These are phyloP conservation scores for Eledone cirrhosa DNA, from an alignment of 2,888 invertebrate species.

Conservation along the genomic window DNA sequence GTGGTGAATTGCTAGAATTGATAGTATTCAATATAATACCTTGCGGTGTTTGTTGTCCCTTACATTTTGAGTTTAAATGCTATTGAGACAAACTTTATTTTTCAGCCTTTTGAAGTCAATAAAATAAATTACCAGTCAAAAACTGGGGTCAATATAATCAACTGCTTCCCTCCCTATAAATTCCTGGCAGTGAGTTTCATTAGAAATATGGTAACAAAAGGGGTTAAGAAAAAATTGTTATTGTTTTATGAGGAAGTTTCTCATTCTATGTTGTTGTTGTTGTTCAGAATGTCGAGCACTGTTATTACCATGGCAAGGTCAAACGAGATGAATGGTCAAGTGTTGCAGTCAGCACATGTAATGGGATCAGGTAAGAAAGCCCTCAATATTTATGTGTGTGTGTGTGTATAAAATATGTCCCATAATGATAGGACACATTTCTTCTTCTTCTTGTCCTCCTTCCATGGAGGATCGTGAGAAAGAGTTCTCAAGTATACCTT, in stretches of 20 bases:
- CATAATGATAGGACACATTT: not conserved
- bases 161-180: too few species aligned
- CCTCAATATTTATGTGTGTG: not conserved
- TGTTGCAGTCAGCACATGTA: slow-evolving; percentile 97
- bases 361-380: slow-evolving; percentile 80
- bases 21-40: not conserved
- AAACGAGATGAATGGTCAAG: slow-evolving; percentile 96
- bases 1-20: not conserved
- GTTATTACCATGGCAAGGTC: slow-evolving; percentile 97
- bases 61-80: not conserved
- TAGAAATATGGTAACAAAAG: too few species aligned
- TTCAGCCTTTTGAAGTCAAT: too few species aligned
- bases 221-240: too few species aligned
- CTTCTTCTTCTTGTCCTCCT: not conserved
- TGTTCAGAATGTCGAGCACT: slow-evolving; percentile 77
- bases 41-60: not conserved
- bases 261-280: not conserved
- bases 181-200: too few species aligned
- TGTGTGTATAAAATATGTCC: not conserved
- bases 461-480: too few species aligned
- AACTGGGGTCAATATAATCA: too few species aligned
- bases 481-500: too few species aligned
- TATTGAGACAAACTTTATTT: too few species aligned
- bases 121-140: too few species aligned
- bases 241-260: too few species aligned